These are phyloP conservation scores for Burhinus oedicnemus DNA, from an alignment of 2,113 vertebrate genomes.

Conservation along the genomic window DNA sequence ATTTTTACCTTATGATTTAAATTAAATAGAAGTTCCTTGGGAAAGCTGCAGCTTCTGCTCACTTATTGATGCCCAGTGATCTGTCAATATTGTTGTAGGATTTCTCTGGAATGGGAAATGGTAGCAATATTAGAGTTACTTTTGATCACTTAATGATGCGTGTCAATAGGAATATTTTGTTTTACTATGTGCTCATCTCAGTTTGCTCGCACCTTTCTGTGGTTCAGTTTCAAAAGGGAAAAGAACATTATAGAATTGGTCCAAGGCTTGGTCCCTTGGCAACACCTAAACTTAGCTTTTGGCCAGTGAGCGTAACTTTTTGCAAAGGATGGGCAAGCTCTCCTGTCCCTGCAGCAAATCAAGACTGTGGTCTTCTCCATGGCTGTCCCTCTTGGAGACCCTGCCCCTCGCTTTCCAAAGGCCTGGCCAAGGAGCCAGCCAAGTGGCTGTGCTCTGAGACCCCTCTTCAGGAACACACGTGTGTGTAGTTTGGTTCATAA, in stretches of 20 bases:
- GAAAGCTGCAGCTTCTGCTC: background rate
- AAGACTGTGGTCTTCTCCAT: rapidly evolving
- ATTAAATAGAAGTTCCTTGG: background rate
- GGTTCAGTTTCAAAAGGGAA: background rate
- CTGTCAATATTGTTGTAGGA: background rate
- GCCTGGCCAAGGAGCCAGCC: background rate
- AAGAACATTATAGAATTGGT: background rate
- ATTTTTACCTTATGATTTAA: background rate
- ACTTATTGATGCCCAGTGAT: background rate
- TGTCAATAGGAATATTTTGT: background rate
- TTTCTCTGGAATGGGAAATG: background rate
- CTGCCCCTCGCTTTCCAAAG: background rate
- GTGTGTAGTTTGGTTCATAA: background rate
- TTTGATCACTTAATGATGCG: background rate
- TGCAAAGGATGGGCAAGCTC: background rate
- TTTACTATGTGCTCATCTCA: background rate
- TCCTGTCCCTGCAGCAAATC: background rate
- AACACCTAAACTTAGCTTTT: background rate
- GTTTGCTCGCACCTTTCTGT: background rate
- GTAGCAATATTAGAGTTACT: background rate
- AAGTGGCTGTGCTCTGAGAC: background rate
- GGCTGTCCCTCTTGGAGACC: background rate
- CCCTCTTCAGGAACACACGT: rapidly evolving
- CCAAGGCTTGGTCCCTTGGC: background rate
- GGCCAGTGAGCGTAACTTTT: rapidly evolving